A percentile compares a stretch with the other conserved stretches of the same genome.
phyloP scores from a whole-genome alignment of 2,113 vertebrate species.

The Acrocephalus kingi region DNA sequence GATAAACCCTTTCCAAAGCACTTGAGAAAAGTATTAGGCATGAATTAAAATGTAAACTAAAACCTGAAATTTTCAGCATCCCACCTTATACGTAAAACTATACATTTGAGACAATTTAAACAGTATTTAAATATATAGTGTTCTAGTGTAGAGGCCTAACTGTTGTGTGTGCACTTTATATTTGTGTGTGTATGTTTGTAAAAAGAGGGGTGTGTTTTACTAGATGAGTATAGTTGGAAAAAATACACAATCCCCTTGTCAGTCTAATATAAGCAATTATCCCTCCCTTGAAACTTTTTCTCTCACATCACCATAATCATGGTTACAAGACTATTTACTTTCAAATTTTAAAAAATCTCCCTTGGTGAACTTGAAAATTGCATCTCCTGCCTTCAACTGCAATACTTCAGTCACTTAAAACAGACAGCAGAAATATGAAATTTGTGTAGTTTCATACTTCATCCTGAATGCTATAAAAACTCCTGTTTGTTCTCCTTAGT shows the following conservation, averaged over 20 bases:
- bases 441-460: background rate
- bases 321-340: background rate
- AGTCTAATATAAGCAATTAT: background rate
- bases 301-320: background rate
- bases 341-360: background rate
- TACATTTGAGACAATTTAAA: background rate
- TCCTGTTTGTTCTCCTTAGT: background rate
- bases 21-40: background rate
- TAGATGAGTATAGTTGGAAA: background rate
- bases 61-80: background rate
- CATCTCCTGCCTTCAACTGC: background rate
- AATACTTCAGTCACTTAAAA: background rate
- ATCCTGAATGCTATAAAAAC: background rate
- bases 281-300: background rate
- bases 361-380: background rate
- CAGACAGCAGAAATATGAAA: background rate
- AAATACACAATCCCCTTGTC: background rate
- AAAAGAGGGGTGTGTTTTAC: background rate
- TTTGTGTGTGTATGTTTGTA: background rate
- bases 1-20: background rate
- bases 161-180: background rate
- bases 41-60: background rate
- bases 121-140: background rate
- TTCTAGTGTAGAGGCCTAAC: background rate
- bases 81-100: background rate